phyloP scores from a whole-genome alignment of 2,113 vertebrate genomes.

The Puntigrus tetrazona region DNA sequence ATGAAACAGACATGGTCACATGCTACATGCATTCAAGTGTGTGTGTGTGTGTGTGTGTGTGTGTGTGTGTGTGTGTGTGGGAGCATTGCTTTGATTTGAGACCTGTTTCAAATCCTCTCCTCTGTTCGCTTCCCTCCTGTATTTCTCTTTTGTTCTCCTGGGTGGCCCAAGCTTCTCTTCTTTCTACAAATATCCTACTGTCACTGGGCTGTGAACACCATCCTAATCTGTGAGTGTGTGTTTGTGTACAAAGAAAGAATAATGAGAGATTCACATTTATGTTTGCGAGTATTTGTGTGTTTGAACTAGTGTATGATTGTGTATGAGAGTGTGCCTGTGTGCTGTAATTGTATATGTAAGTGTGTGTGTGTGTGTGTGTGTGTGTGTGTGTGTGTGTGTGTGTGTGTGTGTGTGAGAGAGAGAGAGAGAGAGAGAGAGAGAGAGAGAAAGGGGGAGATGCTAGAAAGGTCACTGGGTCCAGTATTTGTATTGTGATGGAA shows the following conservation, averaged over 20 bases:
- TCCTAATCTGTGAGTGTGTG: constrained; percentile 20
- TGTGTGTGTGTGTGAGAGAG: not conserved
- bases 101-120: constrained; percentile 49
- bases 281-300: constrained; percentile 19
- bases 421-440: not conserved
- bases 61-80: not conserved
- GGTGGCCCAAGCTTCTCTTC: constrained; percentile 51
- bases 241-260: not conserved
- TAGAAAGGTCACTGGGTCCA: not conserved
- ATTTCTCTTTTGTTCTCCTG: constrained; percentile 51
- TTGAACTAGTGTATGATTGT: constrained; percentile 18
- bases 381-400: no score
- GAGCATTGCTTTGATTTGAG: constrained; percentile 45
- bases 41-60: not conserved
- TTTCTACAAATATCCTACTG: constrained; percentile 37
- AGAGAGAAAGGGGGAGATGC: not conserved
- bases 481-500: constrained; percentile 20
- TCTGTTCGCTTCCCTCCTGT: constrained; percentile 9
- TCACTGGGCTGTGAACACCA: constrained; percentile 40
- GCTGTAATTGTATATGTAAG: not conserved
- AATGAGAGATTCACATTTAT: not conserved
- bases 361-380: not conserved
- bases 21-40: not conserved
- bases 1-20: not conserved
- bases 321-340: not conserved